Percentiles rank a stretch among this genome's conserved stretches.
Evolutionary conservation across 2,113 vertebrate species (phyloP).

Genomic region (Syrrhaptes paradoxus): DNA sequence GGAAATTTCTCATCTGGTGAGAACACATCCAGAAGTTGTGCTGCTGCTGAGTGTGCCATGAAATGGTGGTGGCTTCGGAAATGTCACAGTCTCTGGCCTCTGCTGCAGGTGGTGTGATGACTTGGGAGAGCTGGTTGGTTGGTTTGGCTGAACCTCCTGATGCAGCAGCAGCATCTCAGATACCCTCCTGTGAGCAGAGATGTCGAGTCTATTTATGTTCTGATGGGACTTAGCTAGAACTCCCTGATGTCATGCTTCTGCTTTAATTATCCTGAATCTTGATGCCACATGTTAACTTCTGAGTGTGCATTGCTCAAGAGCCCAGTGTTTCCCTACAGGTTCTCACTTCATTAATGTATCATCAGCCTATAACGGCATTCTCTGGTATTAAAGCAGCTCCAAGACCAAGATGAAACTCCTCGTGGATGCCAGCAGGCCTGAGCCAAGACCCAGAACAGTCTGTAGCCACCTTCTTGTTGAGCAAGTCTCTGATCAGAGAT

Average conservation of each 20-base stretch:
- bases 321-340: neutral
- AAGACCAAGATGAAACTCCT: neutral
- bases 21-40: neutral
- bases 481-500: neutral
- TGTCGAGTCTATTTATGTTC: neutral
- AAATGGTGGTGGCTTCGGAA: neutral
- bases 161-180: neutral
- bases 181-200: neutral
- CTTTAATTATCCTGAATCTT: neutral
- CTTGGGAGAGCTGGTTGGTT: neutral
- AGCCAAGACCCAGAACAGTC: neutral
- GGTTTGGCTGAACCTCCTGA: neutral
- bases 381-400: neutral
- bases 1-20: neutral
- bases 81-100: neutral
- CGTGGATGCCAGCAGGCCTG: neutral
- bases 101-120: neutral
- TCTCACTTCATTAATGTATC: neutral
- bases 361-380: neutral
- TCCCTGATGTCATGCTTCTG: neutral
- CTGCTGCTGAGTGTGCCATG: neutral
- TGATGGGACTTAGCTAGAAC: neutral
- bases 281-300: neutral
- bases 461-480: neutral
- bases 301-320: neutral